Evolutionary conservation across 2,797 vertebrate species (phyloP).

Genomic region (Micromesistius poutassou): DNA sequence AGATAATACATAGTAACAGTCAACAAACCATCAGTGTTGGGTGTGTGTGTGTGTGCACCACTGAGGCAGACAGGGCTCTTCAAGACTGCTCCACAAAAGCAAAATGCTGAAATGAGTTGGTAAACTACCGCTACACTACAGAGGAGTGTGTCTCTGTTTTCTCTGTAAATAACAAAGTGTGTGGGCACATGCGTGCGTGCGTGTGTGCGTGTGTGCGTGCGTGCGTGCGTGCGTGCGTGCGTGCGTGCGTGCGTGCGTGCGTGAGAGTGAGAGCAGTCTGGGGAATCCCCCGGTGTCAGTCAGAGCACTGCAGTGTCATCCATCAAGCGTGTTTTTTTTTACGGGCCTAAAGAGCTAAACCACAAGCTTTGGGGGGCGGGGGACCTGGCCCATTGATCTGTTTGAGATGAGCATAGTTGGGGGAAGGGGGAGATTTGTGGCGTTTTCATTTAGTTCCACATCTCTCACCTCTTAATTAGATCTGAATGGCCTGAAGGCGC

Average conservation of each 20-base stretch:
- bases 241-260: background rate
- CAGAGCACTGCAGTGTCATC: constrained; percentile 56
- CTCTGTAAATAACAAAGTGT: constrained; percentile 1
- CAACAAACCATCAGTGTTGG: background rate
- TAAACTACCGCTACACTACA: background rate
- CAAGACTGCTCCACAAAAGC: background rate
- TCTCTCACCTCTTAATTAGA: constrained; percentile 61
- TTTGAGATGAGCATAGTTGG: constrained; percentile 50
- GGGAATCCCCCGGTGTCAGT: constrained; percentile 58
- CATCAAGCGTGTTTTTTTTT: constrained; percentile 64
- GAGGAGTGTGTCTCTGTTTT: background rate
- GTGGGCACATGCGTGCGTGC: background rate
- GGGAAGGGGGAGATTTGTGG: constrained; percentile 48
- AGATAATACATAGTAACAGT: background rate
- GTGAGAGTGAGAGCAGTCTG: constrained; percentile 32
- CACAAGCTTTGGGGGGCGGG: constrained; percentile 51
- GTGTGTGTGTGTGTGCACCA: background rate
- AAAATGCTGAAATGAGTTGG: background rate
- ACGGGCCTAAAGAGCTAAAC: constrained; percentile 60
- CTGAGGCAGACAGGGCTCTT: background rate
- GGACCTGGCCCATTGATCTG: constrained; percentile 58
- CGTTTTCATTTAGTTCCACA: constrained; percentile 56
- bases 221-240: background rate
- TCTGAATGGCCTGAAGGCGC: constrained; percentile 50
- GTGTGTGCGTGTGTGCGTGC: background rate